Evolutionary conservation across 35 echinoderm and acorn worm species (phyloP), one percentile per base, ranked within the genome.

Genomic region (Holothuria glaberrima): DNA sequence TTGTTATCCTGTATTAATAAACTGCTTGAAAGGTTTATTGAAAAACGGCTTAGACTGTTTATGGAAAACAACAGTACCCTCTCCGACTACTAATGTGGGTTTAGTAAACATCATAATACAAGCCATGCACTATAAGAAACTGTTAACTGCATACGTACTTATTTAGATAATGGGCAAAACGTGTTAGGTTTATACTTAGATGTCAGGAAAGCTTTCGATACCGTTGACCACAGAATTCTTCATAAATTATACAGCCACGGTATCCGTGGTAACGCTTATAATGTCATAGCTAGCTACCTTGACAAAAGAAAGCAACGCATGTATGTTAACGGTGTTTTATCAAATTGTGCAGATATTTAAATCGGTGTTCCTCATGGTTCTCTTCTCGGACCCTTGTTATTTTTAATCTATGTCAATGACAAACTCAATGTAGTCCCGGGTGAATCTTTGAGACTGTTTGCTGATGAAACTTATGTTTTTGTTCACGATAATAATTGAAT

Each of bases 301-400:
- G 58, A 36, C 13, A 84, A 32, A 12, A 84, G 80, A 32, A 84
- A 84, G 50, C 80, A 84, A 46, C 35, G 20, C 25, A 69, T 12
- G 74, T 36, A 45, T 78, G 74, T 84, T 61, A 84, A 59, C 13
- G 58, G 48, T 61, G 58, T 31, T 26, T 14, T 14, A 31, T 84
- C 48, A 27, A 84, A 48, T 25, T 84, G 12, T 26, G 25, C 80
- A n/a, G 50, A 84, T 84, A 22, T 84, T 84, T 61, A 31, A 21
- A 57, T 27, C 60, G 58, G 80, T 32, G 58, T 84, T 6, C 80
- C 80, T 1, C 80, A 84, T 4, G 50, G 27, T 13, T 84, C 48
- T 84, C 28, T 84, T 57, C 80, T 84, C 27, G 80, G 80, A 59
- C 80, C 54, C 80, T 33, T 84, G 58, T 24, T 84, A n/a, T 84